Evolutionary conservation across 2,888 invertebrate species (phyloP).

Genomic region (Gandaritis pyraliata): DNA sequence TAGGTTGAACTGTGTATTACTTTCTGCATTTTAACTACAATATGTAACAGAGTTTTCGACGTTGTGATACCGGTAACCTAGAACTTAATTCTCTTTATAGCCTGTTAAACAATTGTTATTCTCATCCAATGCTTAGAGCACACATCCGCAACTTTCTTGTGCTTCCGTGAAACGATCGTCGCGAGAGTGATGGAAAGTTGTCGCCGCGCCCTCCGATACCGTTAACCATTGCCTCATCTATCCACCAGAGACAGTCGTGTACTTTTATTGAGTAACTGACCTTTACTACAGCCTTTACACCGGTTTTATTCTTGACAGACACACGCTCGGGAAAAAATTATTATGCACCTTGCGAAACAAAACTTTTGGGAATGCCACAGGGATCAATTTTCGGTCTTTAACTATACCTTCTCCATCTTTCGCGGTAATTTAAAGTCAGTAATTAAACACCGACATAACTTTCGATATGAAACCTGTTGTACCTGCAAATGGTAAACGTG

Average conservation of each 20-base stretch:
- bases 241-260: constrained; percentile 39
- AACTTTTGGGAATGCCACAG: constrained; percentile 28
- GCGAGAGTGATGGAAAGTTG: constrained; percentile 62
- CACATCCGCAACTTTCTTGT: constrained; percentile 53
- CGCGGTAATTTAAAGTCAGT: constrained; percentile 5
- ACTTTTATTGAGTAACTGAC: constrained; percentile 62
- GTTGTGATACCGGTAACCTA: not conserved
- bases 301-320: constrained; percentile 50
- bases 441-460: constrained; percentile 2
- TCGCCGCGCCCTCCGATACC: constrained; percentile 60
- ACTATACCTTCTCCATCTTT: constrained; percentile 15
- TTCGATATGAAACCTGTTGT: constrained; percentile 3
- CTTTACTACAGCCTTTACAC: constrained; percentile 61
- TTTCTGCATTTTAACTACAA: too few relatives aligned
- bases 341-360: constrained; percentile 38
- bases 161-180: constrained; percentile 56
- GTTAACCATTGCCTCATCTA: constrained; percentile 55
- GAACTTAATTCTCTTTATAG: constrained; percentile 14
- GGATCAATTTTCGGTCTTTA: constrained; percentile 27
- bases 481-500: constrained; percentile 14
- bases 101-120: constrained; percentile 46
- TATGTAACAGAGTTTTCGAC: too few relatives aligned
- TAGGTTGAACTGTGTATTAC: too few relatives aligned
- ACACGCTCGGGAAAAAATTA: constrained; percentile 36
- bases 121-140: constrained; percentile 42